Percentiles rank a stretch among this genome's conserved stretches.
phyloP scores from a whole-genome alignment of 2,888 invertebrate species.

The Hemicrepidius hirtus region DNA sequence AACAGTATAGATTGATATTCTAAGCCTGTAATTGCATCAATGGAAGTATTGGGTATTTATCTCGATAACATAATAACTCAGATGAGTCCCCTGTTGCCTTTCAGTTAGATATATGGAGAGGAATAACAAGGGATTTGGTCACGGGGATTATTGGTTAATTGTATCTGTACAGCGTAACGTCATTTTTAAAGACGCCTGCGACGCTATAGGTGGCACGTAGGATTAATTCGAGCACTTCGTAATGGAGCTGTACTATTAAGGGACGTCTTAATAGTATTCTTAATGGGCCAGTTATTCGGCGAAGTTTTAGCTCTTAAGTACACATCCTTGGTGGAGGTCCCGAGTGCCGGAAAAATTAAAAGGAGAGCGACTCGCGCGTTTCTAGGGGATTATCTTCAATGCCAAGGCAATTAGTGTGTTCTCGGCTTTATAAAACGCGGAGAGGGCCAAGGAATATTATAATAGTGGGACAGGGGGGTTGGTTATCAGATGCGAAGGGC shows the following conservation, averaged over 20 bases:
- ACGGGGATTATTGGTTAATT: slow-evolving; percentile 68
- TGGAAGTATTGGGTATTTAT: slow-evolving; percentile 62
- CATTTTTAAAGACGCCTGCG: slow-evolving; percentile 62
- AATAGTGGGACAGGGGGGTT: slow-evolving; percentile 38
- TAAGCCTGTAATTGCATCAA: slow-evolving; percentile 43
- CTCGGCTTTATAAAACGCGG: slow-evolving; percentile 2
- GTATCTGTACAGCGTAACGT: slow-evolving; percentile 64
- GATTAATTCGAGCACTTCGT: slow-evolving; percentile 54
- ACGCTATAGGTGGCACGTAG: slow-evolving; percentile 42
- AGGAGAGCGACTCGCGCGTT: slow-evolving; percentile 3
- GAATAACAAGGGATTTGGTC: slow-evolving; percentile 67
- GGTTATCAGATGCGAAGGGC: slow-evolving; percentile 49
- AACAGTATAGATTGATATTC: slow-evolving; percentile 46
- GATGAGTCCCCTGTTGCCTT: slow-evolving; percentile 67
- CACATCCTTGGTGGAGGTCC: slow-evolving; percentile 1
- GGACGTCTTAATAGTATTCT: slow-evolving; percentile 49
- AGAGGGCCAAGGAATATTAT: slow-evolving; percentile 33
- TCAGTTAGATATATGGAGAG: slow-evolving; percentile 68
- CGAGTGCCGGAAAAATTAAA: slow-evolving; percentile 27
- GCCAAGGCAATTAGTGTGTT: slow-evolving; percentile 24
- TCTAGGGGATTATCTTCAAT: neutral
- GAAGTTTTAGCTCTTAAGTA: slow-evolving; percentile 24
- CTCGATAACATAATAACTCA: slow-evolving; percentile 68
- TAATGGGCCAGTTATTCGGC: slow-evolving; percentile 36
- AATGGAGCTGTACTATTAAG: slow-evolving; percentile 55